Evolutionary conservation across 2,797 vertebrate genomes (phyloP).

Genomic region (Pachyuromys duprasi): DNA sequence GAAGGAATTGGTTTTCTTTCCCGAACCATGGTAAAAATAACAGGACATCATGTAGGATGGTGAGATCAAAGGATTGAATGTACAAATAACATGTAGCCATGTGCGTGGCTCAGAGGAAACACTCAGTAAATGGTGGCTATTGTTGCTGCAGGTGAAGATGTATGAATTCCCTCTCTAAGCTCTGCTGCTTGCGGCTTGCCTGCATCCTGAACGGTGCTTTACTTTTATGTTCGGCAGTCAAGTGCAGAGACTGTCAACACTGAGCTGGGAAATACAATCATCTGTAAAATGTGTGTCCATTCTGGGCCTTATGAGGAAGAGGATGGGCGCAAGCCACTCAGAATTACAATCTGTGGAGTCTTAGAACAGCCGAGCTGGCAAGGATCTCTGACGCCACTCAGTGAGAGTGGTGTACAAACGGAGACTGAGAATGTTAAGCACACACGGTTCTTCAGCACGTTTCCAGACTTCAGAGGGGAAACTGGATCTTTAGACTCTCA

Average conservation of each 20-base stretch:
- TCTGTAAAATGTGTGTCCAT: conserved; percentile 53
- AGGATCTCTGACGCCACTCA: neutral
- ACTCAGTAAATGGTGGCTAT: neutral
- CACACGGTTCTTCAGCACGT: neutral
- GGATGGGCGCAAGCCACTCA: neutral
- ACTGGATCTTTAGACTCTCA: neutral
- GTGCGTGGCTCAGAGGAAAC: neutral
- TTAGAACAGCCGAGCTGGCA: neutral
- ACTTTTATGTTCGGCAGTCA: conserved; percentile 48
- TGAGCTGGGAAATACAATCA: conserved; percentile 50
- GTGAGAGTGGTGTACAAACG: conserved; percentile 27
- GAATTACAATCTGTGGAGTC: conserved; percentile 45
- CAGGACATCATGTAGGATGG: neutral
- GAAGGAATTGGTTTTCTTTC: neutral
- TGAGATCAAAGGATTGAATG: neutral
- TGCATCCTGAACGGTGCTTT: neutral
- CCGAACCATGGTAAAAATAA: neutral
- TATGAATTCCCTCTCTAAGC: neutral
- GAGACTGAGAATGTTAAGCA: conserved; percentile 6
- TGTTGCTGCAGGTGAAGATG: neutral
- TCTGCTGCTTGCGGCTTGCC: neutral
- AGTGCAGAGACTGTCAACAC: conserved; percentile 54
- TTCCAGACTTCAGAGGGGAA: neutral
- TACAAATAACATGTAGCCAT: neutral
- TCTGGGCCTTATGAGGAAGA: conserved; percentile 44